Base-by-base conservation (phyloP, 2,888 invertebrate species). In the Oconnorella tubifera region DNA sequence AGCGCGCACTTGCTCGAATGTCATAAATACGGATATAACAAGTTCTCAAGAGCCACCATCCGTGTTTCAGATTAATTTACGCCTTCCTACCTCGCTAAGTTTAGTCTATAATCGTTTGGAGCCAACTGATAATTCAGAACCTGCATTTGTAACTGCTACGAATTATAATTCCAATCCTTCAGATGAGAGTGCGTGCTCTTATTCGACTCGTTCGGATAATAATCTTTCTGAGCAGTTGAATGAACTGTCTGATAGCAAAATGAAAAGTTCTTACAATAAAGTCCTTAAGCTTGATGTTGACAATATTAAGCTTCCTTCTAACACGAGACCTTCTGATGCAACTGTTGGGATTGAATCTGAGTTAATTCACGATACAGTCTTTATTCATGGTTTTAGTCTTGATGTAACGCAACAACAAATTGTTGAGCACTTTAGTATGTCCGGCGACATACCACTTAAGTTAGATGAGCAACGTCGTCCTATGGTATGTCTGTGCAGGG, bases 391-490 rank as follows among this genome's bases (percentile, higher is more conserved):
- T 48, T 32, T 60, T 27, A 29, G 50, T 1, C 29, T 27, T 1
- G 49, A 51, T 6, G 50, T 29, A 1, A 50, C 2, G 10, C 29
- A 27, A 3, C 27, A 50, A 27, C 50, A 60, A 29, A 31, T 60
- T 4, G 50, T 60, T 10, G 50, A 60, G 23, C 50, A 60, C 50
- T 60, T 60, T 32, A 49, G 60, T n/a, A 50, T 60, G 60, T 29
- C 25, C 10, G 60, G 60, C 28, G 60, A 60, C 50, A 60, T 60
- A 40, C 48, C 48, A 19, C 25, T 60, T 10, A 40, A 60, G 50
- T 10, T 28, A 33, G n/a, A 60, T 48, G 29, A 28, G 0, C 19
- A n/a, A n/a, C 31, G 50, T 31, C 10, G 50, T 4, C 60, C 50
- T 19, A 50, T 23, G 28, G 51, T 50, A 50, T 25, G 23, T 50